A percentile compares a stretch with the other conserved stretches of the same genome.
Evolutionary conservation across 2,888 invertebrate genomes (phyloP).

Genomic region (Meliscaeva auricollis): DNA sequence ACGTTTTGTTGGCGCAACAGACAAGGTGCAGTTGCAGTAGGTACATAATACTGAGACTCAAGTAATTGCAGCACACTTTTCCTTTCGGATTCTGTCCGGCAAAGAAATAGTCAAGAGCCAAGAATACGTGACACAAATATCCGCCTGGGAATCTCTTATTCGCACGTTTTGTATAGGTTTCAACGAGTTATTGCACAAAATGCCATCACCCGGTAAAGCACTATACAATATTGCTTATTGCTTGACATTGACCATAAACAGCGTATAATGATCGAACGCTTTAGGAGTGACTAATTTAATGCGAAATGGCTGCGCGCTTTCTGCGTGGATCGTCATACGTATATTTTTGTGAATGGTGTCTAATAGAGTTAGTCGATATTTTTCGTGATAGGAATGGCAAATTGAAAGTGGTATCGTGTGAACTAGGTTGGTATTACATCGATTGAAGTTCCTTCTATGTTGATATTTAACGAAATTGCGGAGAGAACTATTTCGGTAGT

Average conservation of each 20-base stretch:
- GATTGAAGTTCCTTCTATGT: too few relatives aligned
- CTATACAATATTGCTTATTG: not conserved
- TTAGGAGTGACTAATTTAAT: slow-evolving; percentile 57
- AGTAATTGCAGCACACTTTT: slow-evolving; percentile 59
- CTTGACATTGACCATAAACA: slow-evolving; percentile 65
- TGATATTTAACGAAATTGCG: too few relatives aligned
- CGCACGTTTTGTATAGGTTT: slow-evolving; percentile 55
- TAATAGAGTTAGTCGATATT: slow-evolving; percentile 11
- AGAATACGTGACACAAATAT: slow-evolving; percentile 54
- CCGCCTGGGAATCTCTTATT: slow-evolving; percentile 54
- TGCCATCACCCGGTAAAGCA: not conserved
- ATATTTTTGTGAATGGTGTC: slow-evolving; percentile 9
- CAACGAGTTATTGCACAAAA: not conserved
- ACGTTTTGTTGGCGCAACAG: slow-evolving; percentile 25
- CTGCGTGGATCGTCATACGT: slow-evolving; percentile 50
- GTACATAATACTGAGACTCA: slow-evolving; percentile 22
- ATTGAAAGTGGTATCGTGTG: not conserved
- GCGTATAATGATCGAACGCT: slow-evolving; percentile 53
- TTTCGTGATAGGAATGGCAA: slow-evolving; percentile 42
- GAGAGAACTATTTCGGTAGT: too few relatives aligned
- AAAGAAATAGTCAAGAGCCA: slow-evolving; percentile 1
- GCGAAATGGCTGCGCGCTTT: too few relatives aligned
- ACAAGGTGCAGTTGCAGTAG: slow-evolving; percentile 62
- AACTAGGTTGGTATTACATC: too few relatives aligned
- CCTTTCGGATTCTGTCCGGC: slow-evolving; percentile 41